Base-by-base conservation (phyloP, 2,888 invertebrate genomes). In the Bursaphelenchus okinawaensis region DNA sequence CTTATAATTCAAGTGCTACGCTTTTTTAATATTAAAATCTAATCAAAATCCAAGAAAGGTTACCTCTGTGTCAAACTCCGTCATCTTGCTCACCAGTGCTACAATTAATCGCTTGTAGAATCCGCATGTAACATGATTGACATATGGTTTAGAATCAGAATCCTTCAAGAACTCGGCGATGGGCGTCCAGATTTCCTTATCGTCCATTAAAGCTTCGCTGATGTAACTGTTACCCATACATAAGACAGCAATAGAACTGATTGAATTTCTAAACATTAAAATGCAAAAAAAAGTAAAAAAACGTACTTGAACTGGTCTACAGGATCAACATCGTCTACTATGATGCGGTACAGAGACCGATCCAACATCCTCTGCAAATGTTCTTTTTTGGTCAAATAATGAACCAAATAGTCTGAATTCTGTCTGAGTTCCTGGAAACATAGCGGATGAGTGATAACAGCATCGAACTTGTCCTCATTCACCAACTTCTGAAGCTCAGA, bases 31-130 rank as follows among this genome's bases (percentile, higher is more conserved):
- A 54, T 8, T 8, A 54, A 8, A 8, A 20, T 16, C 55, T 12
- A n/a, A 54, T n/a, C 8, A 12, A 12, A 12, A 12, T 12, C 19
- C 55, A 40, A 40, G n/a, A 40, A 12, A 9, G n/a, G n/a, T 9
- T 40, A 56, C 57, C 57, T 9, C 50, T 8, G n/a, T 20, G 24
- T 56, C 57, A 29, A 28, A 20, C 9, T 19, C 52, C 22, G 22
- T 50, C 12, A 23, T 40, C 19, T 20, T 40, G 2, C 8, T 40
- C 8, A 59, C 24, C 9, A 59, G 50, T 12, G 4, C 50, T 9
- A 59, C 9, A 12, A 59, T 27, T 3, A 59, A 19, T 22, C 60
- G 31, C 28, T 59, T 59, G 52, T 59, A 59, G 24, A 54, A 59
- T n/a, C 60, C 60, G 4, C 20, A 31, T 20, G 20, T 59, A 12